Evolutionary conservation across 1,140 invertebrate genomes (phyloP).

Genomic region (Lanistes nyassanus): DNA sequence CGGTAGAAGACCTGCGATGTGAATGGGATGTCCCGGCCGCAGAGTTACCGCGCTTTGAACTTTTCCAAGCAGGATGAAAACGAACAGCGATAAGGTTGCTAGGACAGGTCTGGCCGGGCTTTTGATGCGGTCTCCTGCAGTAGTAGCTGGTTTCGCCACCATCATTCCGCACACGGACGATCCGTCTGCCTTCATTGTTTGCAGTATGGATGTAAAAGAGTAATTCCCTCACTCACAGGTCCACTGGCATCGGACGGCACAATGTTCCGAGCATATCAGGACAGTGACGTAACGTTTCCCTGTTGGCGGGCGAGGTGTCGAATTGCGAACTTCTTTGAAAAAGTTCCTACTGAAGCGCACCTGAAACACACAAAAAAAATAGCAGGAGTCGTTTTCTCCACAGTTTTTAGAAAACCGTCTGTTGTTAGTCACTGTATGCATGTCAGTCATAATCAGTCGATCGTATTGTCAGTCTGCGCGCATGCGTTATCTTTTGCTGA

Average conservation of each 20-base stretch:
- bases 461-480: too few species aligned
- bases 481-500: too few species aligned
- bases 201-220: neutral
- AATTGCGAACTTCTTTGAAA: too few species aligned
- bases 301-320: too few species aligned
- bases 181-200: neutral
- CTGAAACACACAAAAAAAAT: too few species aligned
- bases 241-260: neutral
- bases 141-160: neutral
- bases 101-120: neutral
- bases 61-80: neutral
- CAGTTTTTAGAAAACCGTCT: too few species aligned
- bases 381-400: too few species aligned
- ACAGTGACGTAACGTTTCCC: too few species aligned
- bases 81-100: neutral
- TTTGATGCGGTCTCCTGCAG: neutral
- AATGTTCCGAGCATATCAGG: too few species aligned
- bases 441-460: too few species aligned
- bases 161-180: neutral
- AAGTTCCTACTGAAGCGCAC: too few species aligned
- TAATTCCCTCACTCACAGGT: neutral
- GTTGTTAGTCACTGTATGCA: too few species aligned
- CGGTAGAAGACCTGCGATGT: constrained; percentile 44
- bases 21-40: constrained; percentile 1
- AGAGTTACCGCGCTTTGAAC: neutral